These are phyloP conservation scores for Creontiades dilutus DNA, from an alignment of 2,888 invertebrate genomes.

Conservation along the genomic window DNA sequence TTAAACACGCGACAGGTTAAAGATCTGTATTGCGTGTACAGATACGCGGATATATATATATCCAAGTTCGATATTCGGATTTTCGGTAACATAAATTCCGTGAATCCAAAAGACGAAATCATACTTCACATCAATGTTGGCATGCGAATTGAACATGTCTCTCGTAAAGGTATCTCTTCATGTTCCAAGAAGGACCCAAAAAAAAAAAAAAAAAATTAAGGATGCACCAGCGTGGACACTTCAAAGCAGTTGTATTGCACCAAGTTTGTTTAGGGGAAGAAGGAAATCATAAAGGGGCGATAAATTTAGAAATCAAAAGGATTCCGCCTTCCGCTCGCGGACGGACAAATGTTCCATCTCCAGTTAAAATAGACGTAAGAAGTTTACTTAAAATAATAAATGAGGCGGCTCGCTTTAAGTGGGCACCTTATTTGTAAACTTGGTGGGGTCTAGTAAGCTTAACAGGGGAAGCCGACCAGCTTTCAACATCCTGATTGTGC, in stretches of 20 bases:
- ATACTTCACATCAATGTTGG: too few relatives aligned
- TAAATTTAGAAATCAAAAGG: slow-evolving; percentile 69
- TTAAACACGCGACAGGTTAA: too few relatives aligned
- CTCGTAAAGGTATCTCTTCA: too few relatives aligned
- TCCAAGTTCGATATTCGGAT: too few relatives aligned
- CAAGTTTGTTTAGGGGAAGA: slow-evolving; percentile 67
- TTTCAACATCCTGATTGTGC: slow-evolving; percentile 67
- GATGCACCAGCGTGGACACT: slow-evolving; percentile 58
- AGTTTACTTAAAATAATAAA: slow-evolving; percentile 74
- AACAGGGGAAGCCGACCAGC: slow-evolving; percentile 59
- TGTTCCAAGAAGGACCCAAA: too few relatives aligned
- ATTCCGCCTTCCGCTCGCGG: slow-evolving; percentile 57
- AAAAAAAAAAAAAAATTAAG: background rate
- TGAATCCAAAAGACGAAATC: too few relatives aligned
- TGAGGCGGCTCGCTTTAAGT: slow-evolving; percentile 72
- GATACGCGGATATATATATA: too few relatives aligned
- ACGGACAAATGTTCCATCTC: slow-evolving; percentile 73
- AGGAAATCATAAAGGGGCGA: slow-evolving; percentile 63
- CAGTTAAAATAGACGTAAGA: slow-evolving; percentile 73
- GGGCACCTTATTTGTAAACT: slow-evolving; percentile 71
- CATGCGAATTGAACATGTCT: too few relatives aligned
- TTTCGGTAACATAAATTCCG: too few relatives aligned
- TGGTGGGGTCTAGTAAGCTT: slow-evolving; percentile 62
- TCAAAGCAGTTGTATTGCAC: slow-evolving; percentile 67
- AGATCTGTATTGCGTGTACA: too few relatives aligned